Evolutionary conservation across 2,888 invertebrate species (phyloP).

Genomic region (Amphipyra tragopoginis): DNA sequence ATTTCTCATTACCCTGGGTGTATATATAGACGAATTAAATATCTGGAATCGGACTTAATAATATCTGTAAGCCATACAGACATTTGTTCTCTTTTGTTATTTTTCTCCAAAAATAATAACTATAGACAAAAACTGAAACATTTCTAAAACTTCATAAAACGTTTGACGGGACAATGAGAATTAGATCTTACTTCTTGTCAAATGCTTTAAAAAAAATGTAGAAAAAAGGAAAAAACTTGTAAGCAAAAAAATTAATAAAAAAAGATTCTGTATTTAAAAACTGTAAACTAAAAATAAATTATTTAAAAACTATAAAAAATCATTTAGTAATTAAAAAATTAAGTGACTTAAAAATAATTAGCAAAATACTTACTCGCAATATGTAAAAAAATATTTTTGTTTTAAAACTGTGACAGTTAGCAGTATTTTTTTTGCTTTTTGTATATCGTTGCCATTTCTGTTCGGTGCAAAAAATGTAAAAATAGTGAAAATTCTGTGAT

Average conservation of each 20-base stretch:
- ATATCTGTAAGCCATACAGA: not conserved
- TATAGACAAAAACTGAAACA: not conserved
- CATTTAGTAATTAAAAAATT: not conserved
- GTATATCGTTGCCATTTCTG: conserved; percentile 32
- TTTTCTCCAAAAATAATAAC: conserved; percentile 13
- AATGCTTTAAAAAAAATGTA: not conserved
- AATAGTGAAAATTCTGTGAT: conserved; percentile 66
- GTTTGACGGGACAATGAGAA: no score
- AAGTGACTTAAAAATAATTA: conserved; percentile 26
- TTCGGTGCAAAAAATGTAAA: conserved; percentile 54
- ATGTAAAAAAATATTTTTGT: not conserved
- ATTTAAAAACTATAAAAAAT: not conserved
- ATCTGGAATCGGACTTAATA: not conserved
- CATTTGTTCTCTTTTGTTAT: conserved; percentile 9
- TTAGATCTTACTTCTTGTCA: no score
- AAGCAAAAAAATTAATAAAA: no score
- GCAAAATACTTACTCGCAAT: conserved; percentile 3
- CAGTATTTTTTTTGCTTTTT: conserved; percentile 36
- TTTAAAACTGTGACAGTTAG: conserved; percentile 16
- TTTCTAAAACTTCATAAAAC: no score
- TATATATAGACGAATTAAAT: not conserved
- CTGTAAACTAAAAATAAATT: not conserved
- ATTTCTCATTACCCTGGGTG: not conserved
- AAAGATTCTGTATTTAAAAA: not conserved
- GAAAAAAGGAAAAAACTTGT: no score